These are phyloP conservation scores for Colossoma macropomum DNA, from an alignment of 2,113 vertebrate species.

Conservation along the genomic window DNA sequence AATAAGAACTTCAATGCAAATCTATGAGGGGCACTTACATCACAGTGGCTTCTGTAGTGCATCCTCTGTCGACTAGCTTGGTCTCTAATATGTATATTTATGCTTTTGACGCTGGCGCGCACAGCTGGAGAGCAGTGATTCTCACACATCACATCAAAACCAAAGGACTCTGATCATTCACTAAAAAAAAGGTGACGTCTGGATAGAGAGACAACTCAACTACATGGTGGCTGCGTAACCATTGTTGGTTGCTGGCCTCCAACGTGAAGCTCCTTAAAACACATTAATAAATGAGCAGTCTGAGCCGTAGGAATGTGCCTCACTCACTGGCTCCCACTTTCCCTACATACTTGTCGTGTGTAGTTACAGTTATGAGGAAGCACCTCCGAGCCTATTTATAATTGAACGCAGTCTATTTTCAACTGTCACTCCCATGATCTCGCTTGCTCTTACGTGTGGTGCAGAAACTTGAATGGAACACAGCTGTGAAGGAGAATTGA, in stretches of 20 bases:
- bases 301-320: neutral
- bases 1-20: too few species aligned
- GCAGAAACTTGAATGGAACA: neutral
- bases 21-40: too few species aligned
- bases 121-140: neutral
- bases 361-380: neutral
- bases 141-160: slow-evolving; percentile 27
- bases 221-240: neutral
- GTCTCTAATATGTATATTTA: too few species aligned
- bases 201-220: slow-evolving; percentile 1
- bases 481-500: neutral
- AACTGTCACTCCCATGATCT: neutral
- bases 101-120: neutral
- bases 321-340: neutral
- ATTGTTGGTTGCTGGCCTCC: slow-evolving; percentile 7
- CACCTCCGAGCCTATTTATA: neutral
- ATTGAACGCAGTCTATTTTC: slow-evolving; percentile 27
- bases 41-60: too few species aligned
- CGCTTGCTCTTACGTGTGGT: neutral
- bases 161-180: slow-evolving; percentile 25
- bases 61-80: too few species aligned
- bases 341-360: neutral
- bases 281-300: slow-evolving; percentile 37
- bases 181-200: neutral
- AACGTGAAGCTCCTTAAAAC: neutral